These are phyloP conservation scores for Phengaris alcon DNA, from an alignment of 2,888 invertebrate genomes.

Conservation along the genomic window DNA sequence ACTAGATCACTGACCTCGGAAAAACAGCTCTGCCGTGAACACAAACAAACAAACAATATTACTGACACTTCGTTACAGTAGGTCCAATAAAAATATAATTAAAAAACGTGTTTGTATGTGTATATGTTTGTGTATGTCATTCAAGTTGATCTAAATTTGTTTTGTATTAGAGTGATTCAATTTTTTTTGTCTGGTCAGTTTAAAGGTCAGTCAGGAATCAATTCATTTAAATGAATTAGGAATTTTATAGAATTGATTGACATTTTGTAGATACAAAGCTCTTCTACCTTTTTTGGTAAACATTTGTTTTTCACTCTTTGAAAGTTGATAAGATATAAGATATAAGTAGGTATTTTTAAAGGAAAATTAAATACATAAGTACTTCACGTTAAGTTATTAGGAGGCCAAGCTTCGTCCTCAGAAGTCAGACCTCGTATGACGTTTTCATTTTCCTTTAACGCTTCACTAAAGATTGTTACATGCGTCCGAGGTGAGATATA, in stretches of 20 bases:
- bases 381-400: neutral
- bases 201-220: too few species aligned
- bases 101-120: neutral
- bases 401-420: neutral
- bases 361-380: neutral
- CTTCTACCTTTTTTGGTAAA: too few species aligned
- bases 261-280: too few species aligned
- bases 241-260: too few species aligned
- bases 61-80: neutral
- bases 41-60: conserved; percentile 1
- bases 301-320: too few species aligned
- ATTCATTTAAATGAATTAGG: too few species aligned
- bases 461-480: neutral
- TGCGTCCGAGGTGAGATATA: neutral
- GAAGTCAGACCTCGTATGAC: neutral
- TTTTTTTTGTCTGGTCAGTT: too few species aligned
- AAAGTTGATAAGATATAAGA: too few species aligned
- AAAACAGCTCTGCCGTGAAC: neutral
- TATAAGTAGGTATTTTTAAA: neutral
- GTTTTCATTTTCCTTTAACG: neutral
- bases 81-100: neutral
- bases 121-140: neutral
- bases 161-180: neutral
- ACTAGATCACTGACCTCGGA: neutral
- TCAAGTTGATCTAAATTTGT: neutral